phyloP scores from a whole-genome alignment of 2,888 invertebrate species.

The Drosophila kanekoi region DNA sequence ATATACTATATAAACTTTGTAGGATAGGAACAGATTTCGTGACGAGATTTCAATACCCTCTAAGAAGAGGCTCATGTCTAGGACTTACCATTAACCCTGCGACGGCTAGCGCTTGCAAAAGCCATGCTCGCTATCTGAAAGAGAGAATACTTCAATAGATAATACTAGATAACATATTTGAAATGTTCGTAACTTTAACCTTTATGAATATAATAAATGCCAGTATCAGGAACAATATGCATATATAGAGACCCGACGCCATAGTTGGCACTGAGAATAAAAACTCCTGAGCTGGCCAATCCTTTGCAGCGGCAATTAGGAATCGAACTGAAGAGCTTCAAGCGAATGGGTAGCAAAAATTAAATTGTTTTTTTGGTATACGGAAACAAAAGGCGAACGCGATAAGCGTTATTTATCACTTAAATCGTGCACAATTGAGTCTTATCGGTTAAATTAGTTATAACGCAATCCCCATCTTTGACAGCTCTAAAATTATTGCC shows the following conservation, averaged over 20 bases:
- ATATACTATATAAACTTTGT: too few relatives aligned
- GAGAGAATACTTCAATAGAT: background rate
- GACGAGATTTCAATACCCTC: too few relatives aligned
- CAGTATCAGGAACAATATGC: slow-evolving; percentile 36
- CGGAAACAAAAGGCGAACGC: slow-evolving; percentile 30
- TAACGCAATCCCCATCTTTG: slow-evolving; percentile 40
- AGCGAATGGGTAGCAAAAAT: slow-evolving; percentile 3
- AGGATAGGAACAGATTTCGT: too few relatives aligned
- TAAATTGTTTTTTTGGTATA: background rate
- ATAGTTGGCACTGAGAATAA: slow-evolving; percentile 11
- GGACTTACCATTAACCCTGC: slow-evolving; percentile 25
- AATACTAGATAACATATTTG: background rate
- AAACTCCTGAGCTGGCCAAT: slow-evolving; percentile 5
- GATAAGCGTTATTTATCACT: slow-evolving; percentile 45
- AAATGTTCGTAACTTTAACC: slow-evolving; percentile 5
- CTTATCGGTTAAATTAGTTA: slow-evolving; percentile 64
- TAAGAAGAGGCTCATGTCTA: too few relatives aligned
- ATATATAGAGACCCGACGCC: slow-evolving; percentile 27
- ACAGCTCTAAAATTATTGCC: slow-evolving; percentile 39
- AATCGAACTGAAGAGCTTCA: slow-evolving; percentile 38
- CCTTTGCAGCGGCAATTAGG: slow-evolving; percentile 20
- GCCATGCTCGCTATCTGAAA: slow-evolving; percentile 37
- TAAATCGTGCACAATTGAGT: slow-evolving; percentile 45
- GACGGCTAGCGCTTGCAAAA: slow-evolving; percentile 6
- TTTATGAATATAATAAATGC: slow-evolving; percentile 35